Conservation (phyloP, 2,888 invertebrate genomes). For the Anthrax anthrax region DNA sequence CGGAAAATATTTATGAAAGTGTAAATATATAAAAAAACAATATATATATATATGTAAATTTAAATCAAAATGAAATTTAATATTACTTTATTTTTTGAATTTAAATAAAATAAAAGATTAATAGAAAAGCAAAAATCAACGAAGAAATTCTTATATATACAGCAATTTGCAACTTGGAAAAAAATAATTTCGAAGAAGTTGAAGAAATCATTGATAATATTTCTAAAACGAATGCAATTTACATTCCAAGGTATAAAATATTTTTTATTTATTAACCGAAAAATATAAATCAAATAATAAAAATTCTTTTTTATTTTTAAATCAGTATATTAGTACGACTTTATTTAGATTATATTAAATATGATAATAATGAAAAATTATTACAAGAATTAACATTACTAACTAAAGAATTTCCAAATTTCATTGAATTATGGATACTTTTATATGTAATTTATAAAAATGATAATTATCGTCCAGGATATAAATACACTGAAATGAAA, state of each 20-base stretch:
- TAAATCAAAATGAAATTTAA: too few relatives aligned
- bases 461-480: conserved; percentile 8
- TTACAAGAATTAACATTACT: not conserved
- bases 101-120: not conserved
- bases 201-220: not conserved
- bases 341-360: conserved; percentile 1
- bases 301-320: not conserved
- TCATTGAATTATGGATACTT: conserved; percentile 6
- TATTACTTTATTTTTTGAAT: not conserved
- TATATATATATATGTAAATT: too few relatives aligned
- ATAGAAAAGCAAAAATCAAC: not conserved
- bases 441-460: conserved; percentile 5
- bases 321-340: conserved; percentile 3
- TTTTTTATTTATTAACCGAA: too few relatives aligned
- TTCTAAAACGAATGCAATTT: not conserved
- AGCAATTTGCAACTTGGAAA: conserved; percentile 3
- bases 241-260: too few relatives aligned
- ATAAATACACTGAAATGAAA: conserved; percentile 6
- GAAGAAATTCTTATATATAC: conserved; percentile 3
- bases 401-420: not conserved
- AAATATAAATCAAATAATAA: not conserved
- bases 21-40: not conserved
- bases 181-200: not conserved
- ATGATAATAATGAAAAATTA: not conserved
- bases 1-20: conserved; percentile 1